Base-by-base conservation (phyloP, 2,797 vertebrate genomes). In the Peromyscus attwateri region DNA sequence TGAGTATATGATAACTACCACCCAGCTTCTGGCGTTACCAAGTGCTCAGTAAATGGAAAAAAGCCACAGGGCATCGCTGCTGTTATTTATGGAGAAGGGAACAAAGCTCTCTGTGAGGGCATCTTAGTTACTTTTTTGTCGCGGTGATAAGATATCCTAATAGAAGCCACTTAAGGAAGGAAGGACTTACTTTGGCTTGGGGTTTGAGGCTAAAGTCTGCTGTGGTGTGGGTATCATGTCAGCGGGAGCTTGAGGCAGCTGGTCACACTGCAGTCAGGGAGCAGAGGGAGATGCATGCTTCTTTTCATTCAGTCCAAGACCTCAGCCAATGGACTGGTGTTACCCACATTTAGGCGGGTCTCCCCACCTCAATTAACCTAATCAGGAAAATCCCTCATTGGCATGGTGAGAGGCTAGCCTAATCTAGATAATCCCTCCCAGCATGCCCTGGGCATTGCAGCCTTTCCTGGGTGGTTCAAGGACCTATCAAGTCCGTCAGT, bases 1-100 rank as follows among this genome's bases (percentile, higher is more conserved):
- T 11, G 1, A 16, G 0, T 29, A 17, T 0, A 31, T 0, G 4
- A 14, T 25, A 34, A 68, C 52, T 6, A 0, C 37, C 10, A 0
- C 29, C 46, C n/a, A 75, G 31, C 2, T 77, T 9, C 19, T 6
- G 68, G 75, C 49, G 6, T 79, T 66, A 23, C 12, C 1, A 34
- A 29, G 29, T 29, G 27, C 31, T 95, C 10, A 1, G 11, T 17
- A 29, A 10, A 4, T 19, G 91, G 49, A 27, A 37, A 23, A 6
- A 55, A n/a, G 43, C 34, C 1, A 31, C 12, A 21, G 37, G 46
- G 25, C 4, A 2, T 29, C 34, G 6, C 13, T n/a, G 27, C 17
- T 37, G 14, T 60, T 70, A 2, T 60, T 43, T 37, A 21, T 25
- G 23, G 25, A 46, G 14, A 91, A 52, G 43, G n/a, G 1, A 37